These are phyloP conservation scores for Sipha maydis DNA, from an alignment of 2,888 invertebrate genomes.

Conservation along the genomic window DNA sequence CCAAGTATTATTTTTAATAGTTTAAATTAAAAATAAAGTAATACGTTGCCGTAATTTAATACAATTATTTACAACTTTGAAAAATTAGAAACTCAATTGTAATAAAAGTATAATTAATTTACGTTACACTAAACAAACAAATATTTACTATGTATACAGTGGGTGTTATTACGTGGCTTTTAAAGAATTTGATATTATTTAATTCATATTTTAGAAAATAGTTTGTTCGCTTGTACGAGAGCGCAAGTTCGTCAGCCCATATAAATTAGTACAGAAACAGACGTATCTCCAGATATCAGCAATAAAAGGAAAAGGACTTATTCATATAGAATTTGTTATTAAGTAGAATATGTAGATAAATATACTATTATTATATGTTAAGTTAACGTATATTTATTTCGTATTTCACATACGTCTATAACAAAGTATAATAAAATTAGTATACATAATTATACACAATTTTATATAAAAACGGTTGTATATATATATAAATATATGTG, in stretches of 20 bases:
- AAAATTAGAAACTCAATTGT: background rate
- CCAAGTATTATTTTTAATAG: too few relatives aligned
- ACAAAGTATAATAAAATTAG: background rate
- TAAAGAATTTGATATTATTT: background rate
- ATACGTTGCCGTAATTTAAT: background rate
- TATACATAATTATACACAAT: too few relatives aligned
- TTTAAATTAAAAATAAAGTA: too few relatives aligned
- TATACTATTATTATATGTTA: too few relatives aligned
- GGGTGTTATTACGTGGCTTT: background rate
- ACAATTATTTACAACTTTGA: background rate
- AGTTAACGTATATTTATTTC: background rate
- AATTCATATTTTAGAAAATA: constrained; percentile 18
- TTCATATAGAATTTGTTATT: background rate
- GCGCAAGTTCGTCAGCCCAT: background rate
- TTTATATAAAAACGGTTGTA: too few relatives aligned
- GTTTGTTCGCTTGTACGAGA: background rate
- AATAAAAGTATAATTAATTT: constrained; percentile 23
- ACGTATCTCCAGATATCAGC: background rate
- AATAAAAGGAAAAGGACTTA: background rate
- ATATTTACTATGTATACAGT: constrained; percentile 7
- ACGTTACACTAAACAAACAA: constrained; percentile 4
- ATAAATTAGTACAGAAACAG: background rate
- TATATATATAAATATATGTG: background rate
- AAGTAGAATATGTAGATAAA: too few relatives aligned
- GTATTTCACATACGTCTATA: background rate